These are phyloP conservation scores for Dromius quadrimaculatus DNA, from an alignment of 2,888 invertebrate species.

Conservation along the genomic window DNA sequence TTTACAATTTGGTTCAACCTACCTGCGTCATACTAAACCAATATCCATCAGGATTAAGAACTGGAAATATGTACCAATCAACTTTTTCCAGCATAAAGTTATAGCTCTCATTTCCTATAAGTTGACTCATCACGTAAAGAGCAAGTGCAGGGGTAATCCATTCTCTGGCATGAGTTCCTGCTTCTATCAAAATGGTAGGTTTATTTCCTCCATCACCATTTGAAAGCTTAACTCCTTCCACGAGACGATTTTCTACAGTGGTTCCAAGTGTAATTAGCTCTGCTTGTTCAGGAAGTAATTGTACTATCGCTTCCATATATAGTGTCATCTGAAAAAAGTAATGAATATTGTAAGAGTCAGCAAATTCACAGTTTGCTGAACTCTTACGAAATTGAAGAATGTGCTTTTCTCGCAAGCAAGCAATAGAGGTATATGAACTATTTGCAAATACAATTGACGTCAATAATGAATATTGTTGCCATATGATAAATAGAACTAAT, in stretches of 20 bases:
- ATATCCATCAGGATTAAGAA: slow-evolving; percentile 82
- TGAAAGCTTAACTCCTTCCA: slow-evolving; percentile 75
- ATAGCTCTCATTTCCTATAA: slow-evolving; percentile 72
- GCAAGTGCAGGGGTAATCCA: slow-evolving; percentile 79
- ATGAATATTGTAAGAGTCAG: too few species aligned
- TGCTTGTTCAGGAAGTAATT: slow-evolving; percentile 66
- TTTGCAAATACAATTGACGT: too few species aligned
- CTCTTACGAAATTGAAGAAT: too few species aligned
- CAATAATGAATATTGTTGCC: too few species aligned
- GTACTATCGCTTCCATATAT: neutral
- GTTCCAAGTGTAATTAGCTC: slow-evolving; percentile 70
- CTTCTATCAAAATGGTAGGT: slow-evolving; percentile 73
- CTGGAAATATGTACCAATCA: slow-evolving; percentile 77
- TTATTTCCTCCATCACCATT: slow-evolving; percentile 67
- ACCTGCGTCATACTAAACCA: slow-evolving; percentile 69
- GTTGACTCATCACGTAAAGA: slow-evolving; percentile 74
- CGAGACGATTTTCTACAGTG: slow-evolving; percentile 71
- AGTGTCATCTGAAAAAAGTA: slow-evolving; percentile 1
- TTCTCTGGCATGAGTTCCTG: slow-evolving; percentile 76
- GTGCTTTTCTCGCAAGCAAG: too few species aligned
- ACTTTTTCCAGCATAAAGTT: slow-evolving; percentile 70
- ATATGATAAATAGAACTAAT: neutral
- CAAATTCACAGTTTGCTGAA: too few species aligned
- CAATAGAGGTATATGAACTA: too few species aligned
- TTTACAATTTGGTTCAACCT: slow-evolving; percentile 57